Base-by-base conservation (phyloP, 2,888 invertebrate genomes). In the Nycteola revayana region DNA sequence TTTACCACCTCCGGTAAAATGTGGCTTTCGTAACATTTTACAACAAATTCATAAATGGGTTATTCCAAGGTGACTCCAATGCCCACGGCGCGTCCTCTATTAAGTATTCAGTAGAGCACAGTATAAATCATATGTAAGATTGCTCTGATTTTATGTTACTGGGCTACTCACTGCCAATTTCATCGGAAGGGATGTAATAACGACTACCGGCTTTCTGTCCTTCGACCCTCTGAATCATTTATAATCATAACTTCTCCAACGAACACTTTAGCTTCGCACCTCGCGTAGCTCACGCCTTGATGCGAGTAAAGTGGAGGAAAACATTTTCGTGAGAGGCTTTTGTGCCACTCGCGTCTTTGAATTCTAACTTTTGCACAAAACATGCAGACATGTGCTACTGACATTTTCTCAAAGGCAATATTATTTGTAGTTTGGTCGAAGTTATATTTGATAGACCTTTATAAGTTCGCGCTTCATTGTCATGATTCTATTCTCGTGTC, bases 191-290 rank as follows among this genome's bases (percentile, higher is more conserved):
- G 62, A 61, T 53, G 33, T 40, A 45, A 57, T 47, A 50, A 53
- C 42, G 60, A 59, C 56, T 60, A 54, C 57, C 49, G 51, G 50
- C 55, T 62, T 66, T 61, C 60, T 68, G 63, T 60, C 52, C 60
- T 49, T 60, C 61, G 54, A 59, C 63, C 66, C 64, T 65, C 61
- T 78, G 75, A 72, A 75, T 76, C 72, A 75, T 82, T 80, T 76
- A 79, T 77, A 74, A 77, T 76, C 73, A 75, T 74, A 77, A 76
- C 74, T 74, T 58, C 61, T 60, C 60, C 57, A 66, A 60, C 51
- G 66, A 66, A 66, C 70, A 64, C 70, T 76, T 72, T 65, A 70
- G 64, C 66, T 71, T 78, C 65, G 62, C 73, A 77, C 74, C 72
- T 75, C 55, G 53, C 49, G 57, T 47, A 60, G 62, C 66, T 64